phyloP scores from a whole-genome alignment of 2,888 invertebrate species.

The Anarsia innoxiella region DNA sequence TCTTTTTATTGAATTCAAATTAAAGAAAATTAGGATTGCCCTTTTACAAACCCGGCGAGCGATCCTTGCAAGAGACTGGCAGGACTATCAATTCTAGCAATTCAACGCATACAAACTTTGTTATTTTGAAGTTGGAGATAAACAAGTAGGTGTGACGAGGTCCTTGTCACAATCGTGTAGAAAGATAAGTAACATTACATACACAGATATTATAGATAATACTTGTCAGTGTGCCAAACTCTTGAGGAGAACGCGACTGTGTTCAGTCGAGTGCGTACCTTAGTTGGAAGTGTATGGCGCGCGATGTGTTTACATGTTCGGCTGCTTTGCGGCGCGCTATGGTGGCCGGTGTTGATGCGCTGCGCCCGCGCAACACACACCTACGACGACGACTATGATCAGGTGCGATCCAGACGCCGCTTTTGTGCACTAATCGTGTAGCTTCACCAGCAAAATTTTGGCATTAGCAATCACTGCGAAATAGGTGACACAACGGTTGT shows the following conservation, averaged over 20 bases:
- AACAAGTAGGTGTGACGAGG: constrained; percentile 26
- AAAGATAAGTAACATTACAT: constrained; percentile 56
- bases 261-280: constrained; percentile 69
- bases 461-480: constrained; percentile 32
- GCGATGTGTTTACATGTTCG: constrained; percentile 71
- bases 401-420: constrained; percentile 60
- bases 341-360: constrained; percentile 68
- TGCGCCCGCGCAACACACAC: constrained; percentile 56
- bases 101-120: not conserved
- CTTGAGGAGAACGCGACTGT: constrained; percentile 56
- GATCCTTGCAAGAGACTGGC: no score
- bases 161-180: constrained; percentile 45
- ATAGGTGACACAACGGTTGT: constrained; percentile 31
- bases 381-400: constrained; percentile 70
- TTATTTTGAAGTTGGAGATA: constrained; percentile 16
- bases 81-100: no score
- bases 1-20: no score
- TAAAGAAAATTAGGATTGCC: no score
- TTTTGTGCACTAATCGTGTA: constrained; percentile 54
- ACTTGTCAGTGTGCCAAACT: constrained; percentile 69
- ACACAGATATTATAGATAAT: no score
- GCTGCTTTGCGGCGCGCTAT: constrained; percentile 69
- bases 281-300: constrained; percentile 71
- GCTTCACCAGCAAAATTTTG: constrained; percentile 38
- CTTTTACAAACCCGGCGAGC: no score